Percentiles rank a stretch among this genome's conserved stretches.
Evolutionary conservation across 2,797 vertebrate genomes (phyloP).

Genomic region (Nasua narica): DNA sequence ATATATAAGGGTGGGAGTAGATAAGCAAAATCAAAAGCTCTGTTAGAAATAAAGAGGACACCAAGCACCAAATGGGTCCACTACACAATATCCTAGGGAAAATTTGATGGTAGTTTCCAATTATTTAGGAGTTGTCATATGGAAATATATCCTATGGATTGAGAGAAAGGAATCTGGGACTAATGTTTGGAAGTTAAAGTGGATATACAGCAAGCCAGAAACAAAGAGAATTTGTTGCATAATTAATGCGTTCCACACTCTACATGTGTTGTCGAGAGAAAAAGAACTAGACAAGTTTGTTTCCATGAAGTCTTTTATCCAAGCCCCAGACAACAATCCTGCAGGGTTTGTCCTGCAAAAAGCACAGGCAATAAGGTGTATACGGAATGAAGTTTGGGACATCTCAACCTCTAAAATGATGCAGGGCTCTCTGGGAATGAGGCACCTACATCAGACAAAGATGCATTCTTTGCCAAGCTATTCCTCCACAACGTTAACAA

Average conservation of each 20-base stretch:
- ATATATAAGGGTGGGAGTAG: neutral
- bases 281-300: neutral
- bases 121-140: neutral
- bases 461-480: neutral
- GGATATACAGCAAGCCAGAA: neutral
- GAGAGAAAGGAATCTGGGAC: neutral
- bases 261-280: neutral
- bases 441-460: neutral
- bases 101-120: neutral
- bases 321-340: neutral
- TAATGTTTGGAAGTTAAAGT: neutral
- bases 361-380: neutral
- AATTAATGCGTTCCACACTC: neutral
- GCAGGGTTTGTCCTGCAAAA: neutral
- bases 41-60: neutral
- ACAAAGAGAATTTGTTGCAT: neutral
- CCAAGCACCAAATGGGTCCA: neutral
- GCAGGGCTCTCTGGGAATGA: neutral
- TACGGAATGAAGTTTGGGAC: neutral
- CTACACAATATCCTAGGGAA: neutral
- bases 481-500: neutral
- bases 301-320: neutral
- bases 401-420: neutral
- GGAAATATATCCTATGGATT: neutral
- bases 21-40: neutral